phyloP scores from a whole-genome alignment of 2,113 vertebrate genomes.

The Cyphomyrus discorhynchus region DNA sequence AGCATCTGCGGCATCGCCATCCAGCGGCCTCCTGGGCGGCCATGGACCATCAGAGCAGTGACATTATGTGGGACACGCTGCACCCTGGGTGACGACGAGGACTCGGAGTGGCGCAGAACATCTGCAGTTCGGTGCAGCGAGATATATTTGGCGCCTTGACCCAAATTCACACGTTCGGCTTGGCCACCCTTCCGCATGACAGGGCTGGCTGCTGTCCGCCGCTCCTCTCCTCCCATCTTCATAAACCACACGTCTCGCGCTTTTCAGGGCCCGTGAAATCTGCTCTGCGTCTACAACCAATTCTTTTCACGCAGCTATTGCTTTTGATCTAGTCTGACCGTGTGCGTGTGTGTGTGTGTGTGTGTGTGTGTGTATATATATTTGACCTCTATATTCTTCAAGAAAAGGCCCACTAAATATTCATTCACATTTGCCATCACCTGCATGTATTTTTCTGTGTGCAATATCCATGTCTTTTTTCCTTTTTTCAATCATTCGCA shows the following conservation, averaged over 20 bases:
- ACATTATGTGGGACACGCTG: not conserved
- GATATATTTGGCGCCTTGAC: conserved; percentile 23
- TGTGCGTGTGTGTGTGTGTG: not conserved
- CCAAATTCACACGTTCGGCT: conserved; percentile 11
- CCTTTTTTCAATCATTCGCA: no score
- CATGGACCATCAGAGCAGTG: not conserved
- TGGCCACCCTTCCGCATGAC: not conserved
- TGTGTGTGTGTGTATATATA: not conserved
- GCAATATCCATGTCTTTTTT: not conserved
- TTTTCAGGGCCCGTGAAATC: not conserved
- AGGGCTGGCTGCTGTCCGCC: conserved; percentile 29
- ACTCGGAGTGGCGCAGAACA: not conserved
- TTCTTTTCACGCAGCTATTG: not conserved
- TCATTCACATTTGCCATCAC: not conserved
- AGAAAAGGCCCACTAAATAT: not conserved
- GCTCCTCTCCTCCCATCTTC: not conserved
- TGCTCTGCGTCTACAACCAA: not conserved
- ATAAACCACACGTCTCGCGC: not conserved
- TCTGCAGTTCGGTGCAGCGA: not conserved
- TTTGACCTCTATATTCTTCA: not conserved
- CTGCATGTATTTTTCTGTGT: not conserved
- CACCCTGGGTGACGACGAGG: not conserved
- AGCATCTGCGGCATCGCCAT: not conserved
- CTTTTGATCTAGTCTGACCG: not conserved
- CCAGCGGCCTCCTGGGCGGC: not conserved